Evolutionary conservation across 92 coral and sea anemone species (phyloP).

Genomic region (Porites divaricata): DNA sequence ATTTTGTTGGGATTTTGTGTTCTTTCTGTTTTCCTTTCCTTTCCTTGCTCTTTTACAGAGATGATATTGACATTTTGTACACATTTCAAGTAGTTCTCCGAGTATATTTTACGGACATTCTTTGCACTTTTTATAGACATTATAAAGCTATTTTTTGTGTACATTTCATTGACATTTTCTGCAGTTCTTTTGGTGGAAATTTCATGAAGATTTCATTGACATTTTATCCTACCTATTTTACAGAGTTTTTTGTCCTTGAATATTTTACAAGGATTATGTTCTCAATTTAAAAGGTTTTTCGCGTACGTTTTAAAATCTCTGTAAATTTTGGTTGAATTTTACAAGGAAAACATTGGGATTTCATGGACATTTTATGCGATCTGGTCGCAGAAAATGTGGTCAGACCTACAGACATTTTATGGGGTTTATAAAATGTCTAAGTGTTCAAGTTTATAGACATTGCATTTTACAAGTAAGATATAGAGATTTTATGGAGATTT

Average conservation of each 20-base stretch:
- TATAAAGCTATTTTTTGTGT: background rate
- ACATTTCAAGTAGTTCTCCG: background rate
- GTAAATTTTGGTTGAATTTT: background rate
- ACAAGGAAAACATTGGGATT: background rate
- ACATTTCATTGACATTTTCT: constrained; percentile 1
- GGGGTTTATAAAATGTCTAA: too few species aligned
- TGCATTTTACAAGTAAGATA: too few species aligned
- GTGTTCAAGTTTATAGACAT: too few species aligned
- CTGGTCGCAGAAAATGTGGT: too few species aligned
- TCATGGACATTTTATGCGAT: too few species aligned
- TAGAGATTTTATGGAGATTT: too few species aligned
- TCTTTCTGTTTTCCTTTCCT: background rate
- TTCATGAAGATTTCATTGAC: background rate
- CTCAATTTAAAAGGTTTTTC: background rate
- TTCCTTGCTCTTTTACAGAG: too few species aligned
- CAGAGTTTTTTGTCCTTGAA: background rate
- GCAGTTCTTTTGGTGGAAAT: background rate
- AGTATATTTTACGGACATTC: background rate
- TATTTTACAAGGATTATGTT: background rate
- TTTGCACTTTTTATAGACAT: background rate
- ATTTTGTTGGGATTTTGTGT: background rate
- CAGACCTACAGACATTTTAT: too few species aligned
- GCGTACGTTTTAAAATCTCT: background rate
- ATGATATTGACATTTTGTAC: background rate
- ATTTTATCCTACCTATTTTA: background rate